phyloP scores from a whole-genome alignment of 2,888 invertebrate species.

The Hymenopus coronatus region DNA sequence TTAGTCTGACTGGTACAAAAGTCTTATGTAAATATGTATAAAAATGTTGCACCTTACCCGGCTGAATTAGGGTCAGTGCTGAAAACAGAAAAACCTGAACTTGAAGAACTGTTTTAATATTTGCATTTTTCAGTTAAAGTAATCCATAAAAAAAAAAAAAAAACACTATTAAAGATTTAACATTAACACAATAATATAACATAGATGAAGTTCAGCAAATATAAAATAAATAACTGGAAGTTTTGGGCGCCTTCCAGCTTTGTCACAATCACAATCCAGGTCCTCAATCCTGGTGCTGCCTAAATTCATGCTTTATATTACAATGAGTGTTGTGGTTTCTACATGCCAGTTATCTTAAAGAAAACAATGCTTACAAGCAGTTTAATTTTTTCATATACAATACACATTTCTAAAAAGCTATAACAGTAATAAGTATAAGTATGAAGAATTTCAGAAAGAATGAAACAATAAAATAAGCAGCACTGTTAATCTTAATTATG shows the following conservation, averaged over 20 bases:
- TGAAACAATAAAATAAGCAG: too few relatives aligned
- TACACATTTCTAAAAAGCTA: background rate
- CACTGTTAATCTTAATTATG: too few relatives aligned
- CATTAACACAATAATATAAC: background rate
- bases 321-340: background rate
- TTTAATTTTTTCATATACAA: background rate
- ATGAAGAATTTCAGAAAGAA: too few relatives aligned
- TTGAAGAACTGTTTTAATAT: background rate
- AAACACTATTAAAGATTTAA: background rate
- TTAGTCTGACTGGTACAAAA: background rate
- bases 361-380: background rate
- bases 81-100: background rate
- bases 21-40: background rate
- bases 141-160: background rate
- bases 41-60: background rate
- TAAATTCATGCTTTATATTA: background rate
- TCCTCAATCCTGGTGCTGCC: background rate
- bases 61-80: background rate
- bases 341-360: background rate
- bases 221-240: background rate
- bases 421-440: background rate
- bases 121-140: background rate
- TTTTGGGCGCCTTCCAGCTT: background rate
- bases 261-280: conserved; percentile 1
- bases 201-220: background rate